phyloP scores from a whole-genome alignment of 2,888 invertebrate genomes.

The Carcina quercana region DNA sequence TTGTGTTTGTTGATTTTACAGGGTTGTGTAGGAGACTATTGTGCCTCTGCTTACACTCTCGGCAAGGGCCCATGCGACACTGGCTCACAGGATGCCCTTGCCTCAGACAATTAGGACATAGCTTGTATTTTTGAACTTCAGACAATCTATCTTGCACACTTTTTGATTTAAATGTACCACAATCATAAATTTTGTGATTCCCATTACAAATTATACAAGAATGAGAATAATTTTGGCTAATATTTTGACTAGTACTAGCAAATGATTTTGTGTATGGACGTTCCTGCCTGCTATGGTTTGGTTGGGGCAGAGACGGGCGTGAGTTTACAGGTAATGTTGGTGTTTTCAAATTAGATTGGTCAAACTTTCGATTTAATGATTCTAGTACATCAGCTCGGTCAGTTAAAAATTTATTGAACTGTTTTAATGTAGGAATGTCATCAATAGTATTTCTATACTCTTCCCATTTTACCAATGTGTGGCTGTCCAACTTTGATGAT shows the following conservation, averaged over 20 bases:
- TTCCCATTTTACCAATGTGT: conserved; percentile 13
- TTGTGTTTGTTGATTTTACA: background rate
- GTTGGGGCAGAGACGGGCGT: background rate
- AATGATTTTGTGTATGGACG: conserved; percentile 14
- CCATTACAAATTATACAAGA: conserved; percentile 17
- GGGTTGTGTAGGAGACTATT: conserved; percentile 19
- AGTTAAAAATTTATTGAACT: conserved; percentile 19
- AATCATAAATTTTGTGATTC: conserved; percentile 21
- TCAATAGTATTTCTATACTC: conserved; percentile 14
- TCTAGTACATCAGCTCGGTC: conserved; percentile 22
- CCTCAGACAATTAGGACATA: conserved; percentile 19
- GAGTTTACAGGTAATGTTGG: background rate
- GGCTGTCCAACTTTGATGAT: conserved; percentile 14
- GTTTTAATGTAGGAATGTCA: conserved; percentile 16
- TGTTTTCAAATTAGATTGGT: too few relatives aligned
- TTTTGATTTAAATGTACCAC: conserved; percentile 18
- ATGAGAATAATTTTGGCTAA: background rate
- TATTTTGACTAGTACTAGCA: background rate
- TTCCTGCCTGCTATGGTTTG: conserved; percentile 7
- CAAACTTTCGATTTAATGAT: conserved; percentile 12
- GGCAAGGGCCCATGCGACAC: conserved; percentile 22
- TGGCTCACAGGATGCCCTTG: conserved; percentile 14
- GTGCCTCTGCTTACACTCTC: conserved; percentile 17
- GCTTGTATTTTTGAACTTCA: conserved; percentile 14
- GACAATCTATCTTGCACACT: conserved; percentile 8